A percentile compares a stretch with the other conserved stretches of the same genome.
Evolutionary conservation across 2,888 invertebrate species (phyloP).

Genomic region (Drepana falcataria): DNA sequence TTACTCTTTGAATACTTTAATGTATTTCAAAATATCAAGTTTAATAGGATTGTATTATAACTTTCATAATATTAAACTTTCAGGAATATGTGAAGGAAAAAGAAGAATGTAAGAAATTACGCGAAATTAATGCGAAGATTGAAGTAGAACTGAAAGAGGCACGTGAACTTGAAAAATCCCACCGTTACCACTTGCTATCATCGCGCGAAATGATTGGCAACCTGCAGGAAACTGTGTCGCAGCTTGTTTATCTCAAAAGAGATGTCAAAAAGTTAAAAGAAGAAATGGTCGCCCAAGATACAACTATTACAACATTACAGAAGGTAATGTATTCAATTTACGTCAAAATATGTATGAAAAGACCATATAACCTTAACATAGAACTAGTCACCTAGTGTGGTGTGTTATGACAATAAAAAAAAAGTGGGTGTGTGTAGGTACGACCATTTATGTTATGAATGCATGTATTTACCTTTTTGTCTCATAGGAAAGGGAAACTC

Average conservation of each 20-base stretch:
- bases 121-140: slow-evolving; percentile 51
- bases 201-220: slow-evolving; percentile 69
- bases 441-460: not conserved
- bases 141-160: slow-evolving; percentile 56
- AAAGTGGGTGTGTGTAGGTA: too few species aligned
- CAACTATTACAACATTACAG: slow-evolving; percentile 37
- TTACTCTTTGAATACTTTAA: not conserved
- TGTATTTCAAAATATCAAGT: not conserved
- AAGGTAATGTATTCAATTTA: slow-evolving; percentile 31
- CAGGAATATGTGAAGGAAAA: slow-evolving; percentile 52
- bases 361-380: too few species aligned
- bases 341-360: too few species aligned
- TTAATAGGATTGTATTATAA: not conserved
- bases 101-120: slow-evolving; percentile 52
- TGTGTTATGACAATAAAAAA: too few species aligned
- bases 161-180: slow-evolving; percentile 63
- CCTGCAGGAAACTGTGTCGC: slow-evolving; percentile 66
- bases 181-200: slow-evolving; percentile 58
- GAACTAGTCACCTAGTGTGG: too few species aligned
- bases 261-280: slow-evolving; percentile 60
- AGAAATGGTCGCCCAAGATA: slow-evolving; percentile 45
- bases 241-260: slow-evolving; percentile 61
- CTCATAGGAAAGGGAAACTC: slow-evolving; percentile 53
- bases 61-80: not conserved
- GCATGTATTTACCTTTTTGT: not conserved